Conservation (phyloP, 2,797 vertebrate genomes). For the Hoplostethus mediterraneus region DNA sequence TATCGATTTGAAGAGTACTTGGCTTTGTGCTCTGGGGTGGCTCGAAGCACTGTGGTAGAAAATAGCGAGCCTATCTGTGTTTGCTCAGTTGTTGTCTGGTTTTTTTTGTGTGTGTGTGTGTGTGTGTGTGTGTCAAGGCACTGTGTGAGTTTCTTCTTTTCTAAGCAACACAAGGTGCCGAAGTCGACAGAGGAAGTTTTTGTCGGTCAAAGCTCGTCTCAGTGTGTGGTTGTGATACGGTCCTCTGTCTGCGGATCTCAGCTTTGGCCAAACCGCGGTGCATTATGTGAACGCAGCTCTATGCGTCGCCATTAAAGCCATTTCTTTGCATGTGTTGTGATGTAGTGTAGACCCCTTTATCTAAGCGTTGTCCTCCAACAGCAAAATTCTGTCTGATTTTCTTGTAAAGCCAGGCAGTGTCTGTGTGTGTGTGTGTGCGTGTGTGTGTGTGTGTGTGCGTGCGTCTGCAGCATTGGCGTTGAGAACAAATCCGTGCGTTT, state of each 20-base stretch:
- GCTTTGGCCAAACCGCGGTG: conserved; percentile 38
- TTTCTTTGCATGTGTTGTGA: conserved; percentile 51
- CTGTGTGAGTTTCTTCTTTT: conserved; percentile 48
- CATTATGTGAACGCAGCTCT: conserved; percentile 25
- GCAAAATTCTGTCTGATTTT: conserved; percentile 58
- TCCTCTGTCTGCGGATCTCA: conserved; percentile 35
- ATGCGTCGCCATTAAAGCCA: conserved; percentile 38
- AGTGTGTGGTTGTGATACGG: conserved; percentile 44
- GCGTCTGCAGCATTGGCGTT: neutral
- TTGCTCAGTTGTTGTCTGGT: conserved; percentile 33
- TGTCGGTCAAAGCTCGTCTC: conserved; percentile 35
- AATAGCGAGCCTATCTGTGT: conserved; percentile 34
- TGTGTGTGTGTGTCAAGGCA: too few relatives aligned
- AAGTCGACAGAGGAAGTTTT: conserved; percentile 41
- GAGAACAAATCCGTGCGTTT: conserved; percentile 11
- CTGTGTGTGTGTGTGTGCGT: conserved; percentile 51
- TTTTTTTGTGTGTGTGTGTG: too few relatives aligned
- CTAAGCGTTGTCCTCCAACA: conserved; percentile 45
- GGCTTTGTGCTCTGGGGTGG: conserved; percentile 28
- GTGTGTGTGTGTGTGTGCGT: too few relatives aligned
- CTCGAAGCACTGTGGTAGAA: conserved; percentile 36
- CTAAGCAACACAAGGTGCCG: conserved; percentile 36
- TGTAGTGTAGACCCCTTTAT: conserved; percentile 47
- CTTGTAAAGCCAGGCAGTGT: conserved; percentile 51
- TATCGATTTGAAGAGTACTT: conserved; percentile 40